phyloP scores from a whole-genome alignment of 2,888 invertebrate species.

The Hybos culiciformis region DNA sequence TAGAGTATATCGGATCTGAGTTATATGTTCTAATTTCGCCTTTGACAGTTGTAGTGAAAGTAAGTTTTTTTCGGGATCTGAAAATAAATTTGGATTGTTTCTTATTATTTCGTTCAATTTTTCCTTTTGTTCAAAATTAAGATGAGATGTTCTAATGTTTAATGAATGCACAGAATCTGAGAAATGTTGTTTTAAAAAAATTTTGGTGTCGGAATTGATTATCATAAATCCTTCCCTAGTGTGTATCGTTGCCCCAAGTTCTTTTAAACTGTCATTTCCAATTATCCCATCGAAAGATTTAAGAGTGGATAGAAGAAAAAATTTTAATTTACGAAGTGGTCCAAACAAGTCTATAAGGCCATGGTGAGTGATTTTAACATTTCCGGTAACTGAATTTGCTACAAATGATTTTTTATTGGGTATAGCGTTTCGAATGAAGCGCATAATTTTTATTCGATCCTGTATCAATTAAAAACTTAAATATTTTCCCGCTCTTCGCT shows the following conservation, averaged over 20 bases:
- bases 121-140: conserved; percentile 4
- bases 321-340: conserved; percentile 5
- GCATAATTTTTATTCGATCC: conserved; percentile 9
- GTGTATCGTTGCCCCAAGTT: conserved; percentile 3
- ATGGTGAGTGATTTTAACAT: not conserved
- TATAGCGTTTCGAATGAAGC: conserved; percentile 5
- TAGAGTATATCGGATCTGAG: conserved; percentile 8
- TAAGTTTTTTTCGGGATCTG: conserved; percentile 8
- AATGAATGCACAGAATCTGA: conserved; percentile 4
- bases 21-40: conserved; percentile 10
- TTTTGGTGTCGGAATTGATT: not conserved
- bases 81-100: conserved; percentile 9
- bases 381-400: not conserved
- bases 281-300: conserved; percentile 6
- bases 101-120: conserved; percentile 1
- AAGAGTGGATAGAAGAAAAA: conserved; percentile 6
- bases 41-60: conserved; percentile 10
- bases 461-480: conserved; percentile 9
- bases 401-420: not conserved
- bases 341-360: not conserved
- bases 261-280: conserved; percentile 7
- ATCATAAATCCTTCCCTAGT: conserved; percentile 5
- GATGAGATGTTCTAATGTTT: conserved; percentile 4
- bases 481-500: conserved; percentile 6
- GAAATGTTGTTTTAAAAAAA: conserved; percentile 5